Conservation (phyloP, 2,797 vertebrate genomes). For the Gephyroberyx darwinii region DNA sequence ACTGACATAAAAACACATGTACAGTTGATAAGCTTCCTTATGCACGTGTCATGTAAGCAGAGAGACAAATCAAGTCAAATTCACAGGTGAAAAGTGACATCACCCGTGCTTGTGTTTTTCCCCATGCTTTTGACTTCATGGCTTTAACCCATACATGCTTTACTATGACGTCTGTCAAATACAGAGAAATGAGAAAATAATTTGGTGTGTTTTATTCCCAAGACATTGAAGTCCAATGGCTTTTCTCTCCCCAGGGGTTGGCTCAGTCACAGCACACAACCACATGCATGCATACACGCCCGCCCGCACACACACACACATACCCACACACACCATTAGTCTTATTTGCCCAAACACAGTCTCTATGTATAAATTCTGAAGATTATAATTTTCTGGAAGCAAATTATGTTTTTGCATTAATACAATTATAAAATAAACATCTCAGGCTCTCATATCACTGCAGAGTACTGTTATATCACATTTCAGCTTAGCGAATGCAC, state of each 20-base stretch:
- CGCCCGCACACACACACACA: constrained; percentile 41
- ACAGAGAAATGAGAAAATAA: constrained; percentile 34
- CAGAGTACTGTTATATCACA: constrained; percentile 22
- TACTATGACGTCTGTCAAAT: constrained; percentile 17
- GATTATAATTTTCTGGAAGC: constrained; percentile 33
- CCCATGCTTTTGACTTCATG: constrained; percentile 39
- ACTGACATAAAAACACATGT: constrained; percentile 46
- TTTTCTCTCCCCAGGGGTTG: constrained; percentile 64
- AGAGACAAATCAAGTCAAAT: constrained; percentile 10
- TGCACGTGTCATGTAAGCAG: constrained; percentile 38
- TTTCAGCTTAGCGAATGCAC: constrained; percentile 33
- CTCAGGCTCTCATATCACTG: constrained; percentile 16
- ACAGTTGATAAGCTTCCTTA: constrained; percentile 52
- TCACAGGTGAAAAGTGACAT: constrained; percentile 43
- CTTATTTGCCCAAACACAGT: constrained; percentile 9
- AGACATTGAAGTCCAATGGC: constrained; percentile 69
- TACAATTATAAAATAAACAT: constrained; percentile 25
- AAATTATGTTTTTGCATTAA: constrained; percentile 50
- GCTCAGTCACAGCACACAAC: constrained; percentile 70
- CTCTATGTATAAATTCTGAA: constrained; percentile 20
- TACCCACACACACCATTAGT: constrained; percentile 17
- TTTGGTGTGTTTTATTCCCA: constrained; percentile 50
- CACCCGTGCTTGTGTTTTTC: constrained; percentile 41
- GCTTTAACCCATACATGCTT: constrained; percentile 58
- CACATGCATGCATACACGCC: constrained; percentile 12